Evolutionary conservation across 1,140 invertebrate genomes (phyloP), one percentile per base, ranked within the genome.

Genomic region (Delia radicum): DNA sequence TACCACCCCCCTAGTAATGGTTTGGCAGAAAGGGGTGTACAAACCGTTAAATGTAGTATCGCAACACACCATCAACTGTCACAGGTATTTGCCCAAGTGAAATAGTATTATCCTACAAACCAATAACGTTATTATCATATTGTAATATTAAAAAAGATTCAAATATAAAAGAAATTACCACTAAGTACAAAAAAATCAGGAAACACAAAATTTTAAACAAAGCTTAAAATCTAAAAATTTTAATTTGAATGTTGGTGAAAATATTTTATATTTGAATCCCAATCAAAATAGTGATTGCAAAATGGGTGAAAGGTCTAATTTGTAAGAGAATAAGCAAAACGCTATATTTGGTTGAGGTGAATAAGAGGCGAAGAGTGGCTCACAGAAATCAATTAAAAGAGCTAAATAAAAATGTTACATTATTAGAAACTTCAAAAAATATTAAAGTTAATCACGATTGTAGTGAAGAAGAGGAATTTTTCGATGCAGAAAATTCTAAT

Each of bases 1-100:
- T 74, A 74, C 63, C 48, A 74, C 18, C 73, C 48, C 10, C 46
- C 46, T 7, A 74, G 73, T 33, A 74, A 74, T 62, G 26, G 46
- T 24, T 61, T 62, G 27, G 18, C 73, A 29, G 73, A 74, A 61
- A 33, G 73, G 37, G 55, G 73, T 18, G 73, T 62, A 24, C 48
- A 74, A 74, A 74, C 73, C 6, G 21, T 62, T 29, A 63, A 74
- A 63, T 5, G 21, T 62, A 33, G 27, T 74, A 31, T 74, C 26
- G 55, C 48, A 18, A n/a, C 27, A 2, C 31, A 31, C 18, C 31
- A 31, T 67, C n/a, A n/a, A n/a, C n/a, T n/a, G n/a, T n/a, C n/a
- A n/a, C n/a, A n/a, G n/a, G 3, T 65, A 26, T 65, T 27, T 12
- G 12, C 27, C 62, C 5, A 65, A 12, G 5, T 28, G 7, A 28